Conservation (phyloP, 2,888 invertebrate genomes). For the Lobophora halterata region DNA sequence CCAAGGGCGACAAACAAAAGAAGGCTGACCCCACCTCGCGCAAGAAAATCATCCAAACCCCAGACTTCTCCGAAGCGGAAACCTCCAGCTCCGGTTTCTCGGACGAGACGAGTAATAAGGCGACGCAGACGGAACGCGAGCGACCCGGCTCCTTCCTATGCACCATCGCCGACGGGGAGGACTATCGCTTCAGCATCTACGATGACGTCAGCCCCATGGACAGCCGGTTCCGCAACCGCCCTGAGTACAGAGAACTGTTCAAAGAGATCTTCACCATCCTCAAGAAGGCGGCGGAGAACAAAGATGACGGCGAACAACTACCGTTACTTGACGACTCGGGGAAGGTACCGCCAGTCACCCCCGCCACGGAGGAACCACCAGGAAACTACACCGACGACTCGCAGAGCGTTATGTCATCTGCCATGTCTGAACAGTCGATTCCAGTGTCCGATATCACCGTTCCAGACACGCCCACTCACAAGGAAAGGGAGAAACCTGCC, state of each 20-base stretch:
- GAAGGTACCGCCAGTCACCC: slow-evolving; percentile 85
- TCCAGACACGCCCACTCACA: slow-evolving; percentile 76
- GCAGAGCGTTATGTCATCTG: slow-evolving; percentile 88
- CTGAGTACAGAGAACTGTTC: slow-evolving; percentile 90
- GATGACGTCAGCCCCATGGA: slow-evolving; percentile 90
- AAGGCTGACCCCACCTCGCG: slow-evolving; percentile 62
- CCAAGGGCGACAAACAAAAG: slow-evolving; percentile 73
- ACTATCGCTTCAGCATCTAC: slow-evolving; percentile 92
- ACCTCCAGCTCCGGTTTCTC: slow-evolving; percentile 92
- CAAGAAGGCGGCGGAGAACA: slow-evolving; percentile 91
- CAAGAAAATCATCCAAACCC: slow-evolving; percentile 85
- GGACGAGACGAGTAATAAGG: slow-evolving; percentile 91
- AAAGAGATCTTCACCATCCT: slow-evolving; percentile 91
- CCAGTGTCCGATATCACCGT: slow-evolving; percentile 85
- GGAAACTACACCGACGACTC: slow-evolving; percentile 85
- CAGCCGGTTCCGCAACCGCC: slow-evolving; percentile 89
- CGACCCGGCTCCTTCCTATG: slow-evolving; percentile 91
- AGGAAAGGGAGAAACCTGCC: slow-evolving; percentile 77
- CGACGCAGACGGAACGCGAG: slow-evolving; percentile 89
- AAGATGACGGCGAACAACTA: slow-evolving; percentile 88
- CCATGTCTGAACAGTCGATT: slow-evolving; percentile 86
- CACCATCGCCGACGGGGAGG: slow-evolving; percentile 92
- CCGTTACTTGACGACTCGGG: slow-evolving; percentile 85
- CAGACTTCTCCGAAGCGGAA: slow-evolving; percentile 92
- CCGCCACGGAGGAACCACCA: slow-evolving; percentile 83